Base-by-base conservation (phyloP, 1,140 invertebrate genomes). In the Mylabris phalerata region DNA sequence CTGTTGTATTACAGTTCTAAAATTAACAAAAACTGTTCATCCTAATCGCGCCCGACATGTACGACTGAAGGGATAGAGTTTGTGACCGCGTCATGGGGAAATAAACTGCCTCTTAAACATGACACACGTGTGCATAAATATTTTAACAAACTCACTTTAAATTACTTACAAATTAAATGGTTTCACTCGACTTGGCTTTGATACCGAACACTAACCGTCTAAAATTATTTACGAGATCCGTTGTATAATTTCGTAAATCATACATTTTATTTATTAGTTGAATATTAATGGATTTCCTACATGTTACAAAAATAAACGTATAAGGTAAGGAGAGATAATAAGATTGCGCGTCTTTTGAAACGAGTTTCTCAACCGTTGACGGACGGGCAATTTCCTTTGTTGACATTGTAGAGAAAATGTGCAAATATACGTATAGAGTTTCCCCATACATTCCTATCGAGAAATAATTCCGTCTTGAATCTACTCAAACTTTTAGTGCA, bases 81-180 rank as follows among this genome's bases (percentile, higher is more conserved):
- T 11, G 52, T 48, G 44, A 47, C 43, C 52, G 44, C 32, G 11
- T n/a, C 9, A 10, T 42, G 38, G 52, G 55, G 47, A 48, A 41
- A 56, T 56, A 56, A 48, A 56, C 47, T 56, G 54, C 54, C 47
- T 43, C 43, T 57, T 49, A 57, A 57, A 57, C 55, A 57, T 57
- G 47, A 57, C 55, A 57, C 47, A 50, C 47, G 49, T 57, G 55
- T 57, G 55, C 41, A 50, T 57, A 57, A 57, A 57, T 57, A 57
- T 57, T 57, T 57, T 57, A 57, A 57, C 47, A 45, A 56, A 56
- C 54, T 56, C 54, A 48, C 45, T 48, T 56, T 48, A 56, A 56
- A 56, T 56, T 56, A 56, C 54, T 56, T 48, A 56, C 54, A 56
- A 56, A 56, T 56, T 56, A 56, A 56, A 48, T 48, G 47, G 45